A percentile compares a stretch with the other conserved stretches of the same genome.
phyloP scores from a whole-genome alignment of 2,888 invertebrate species.

The Cremastinae sp. region DNA sequence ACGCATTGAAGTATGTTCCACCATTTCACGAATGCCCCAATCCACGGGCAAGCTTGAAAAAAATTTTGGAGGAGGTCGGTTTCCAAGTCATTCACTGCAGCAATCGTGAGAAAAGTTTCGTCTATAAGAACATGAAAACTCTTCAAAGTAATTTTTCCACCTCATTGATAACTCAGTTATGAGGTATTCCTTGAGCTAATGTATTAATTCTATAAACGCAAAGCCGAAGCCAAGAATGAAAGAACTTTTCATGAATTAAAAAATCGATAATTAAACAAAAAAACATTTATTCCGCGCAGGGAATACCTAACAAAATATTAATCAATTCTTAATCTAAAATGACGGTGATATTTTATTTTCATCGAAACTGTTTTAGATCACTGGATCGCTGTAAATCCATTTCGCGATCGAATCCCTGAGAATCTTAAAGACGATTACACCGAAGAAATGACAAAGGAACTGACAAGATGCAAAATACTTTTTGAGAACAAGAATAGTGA shows the following conservation, averaged over 20 bases:
- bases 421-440: slow-evolving; percentile 84
- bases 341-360: slow-evolving; percentile 6
- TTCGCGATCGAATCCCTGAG: slow-evolving; percentile 84
- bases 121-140: slow-evolving; percentile 83
- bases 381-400: slow-evolving; percentile 87
- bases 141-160: slow-evolving; percentile 82
- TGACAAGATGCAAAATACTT: slow-evolving; percentile 80
- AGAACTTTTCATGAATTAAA: no score
- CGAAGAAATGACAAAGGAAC: slow-evolving; percentile 83
- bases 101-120: slow-evolving; percentile 83
- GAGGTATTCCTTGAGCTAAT: no score
- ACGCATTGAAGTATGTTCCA: slow-evolving; percentile 85
- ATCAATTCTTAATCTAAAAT: neutral
- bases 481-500: slow-evolving; percentile 79
- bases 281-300: no score
- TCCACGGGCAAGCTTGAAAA: slow-evolving; percentile 83
- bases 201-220: no score
- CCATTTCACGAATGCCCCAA: slow-evolving; percentile 85
- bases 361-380: slow-evolving; percentile 82
- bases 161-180: no score
- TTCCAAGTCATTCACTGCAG: slow-evolving; percentile 84
- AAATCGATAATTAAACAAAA: no score
- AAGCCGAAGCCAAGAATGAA: no score
- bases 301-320: no score
- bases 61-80: slow-evolving; percentile 83